These are phyloP conservation scores for Atta colombica DNA, from an alignment of 1,140 invertebrate species.

Conservation along the genomic window DNA sequence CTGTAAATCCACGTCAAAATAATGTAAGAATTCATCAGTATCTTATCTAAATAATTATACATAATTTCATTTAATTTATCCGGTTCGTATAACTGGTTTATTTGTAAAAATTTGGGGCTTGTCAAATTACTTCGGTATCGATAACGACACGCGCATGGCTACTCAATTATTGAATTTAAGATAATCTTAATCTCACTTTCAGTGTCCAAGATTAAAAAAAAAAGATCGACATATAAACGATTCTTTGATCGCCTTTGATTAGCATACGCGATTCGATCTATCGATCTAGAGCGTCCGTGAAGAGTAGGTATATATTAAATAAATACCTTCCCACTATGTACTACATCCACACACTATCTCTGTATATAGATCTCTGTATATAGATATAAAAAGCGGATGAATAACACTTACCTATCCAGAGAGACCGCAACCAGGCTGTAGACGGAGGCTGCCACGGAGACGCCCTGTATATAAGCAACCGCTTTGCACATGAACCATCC, in stretches of 20 bases:
- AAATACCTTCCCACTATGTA: background rate
- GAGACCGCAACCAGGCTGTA: conserved; percentile 97
- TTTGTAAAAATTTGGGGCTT: background rate
- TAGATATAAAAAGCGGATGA: conserved; percentile 26
- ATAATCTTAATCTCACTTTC: background rate
- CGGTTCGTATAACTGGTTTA: conserved; percentile 17
- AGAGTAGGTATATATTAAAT: background rate
- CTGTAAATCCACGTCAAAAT: background rate
- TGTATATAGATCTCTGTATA: background rate
- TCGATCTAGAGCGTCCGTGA: background rate
- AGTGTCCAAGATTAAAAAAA: background rate
- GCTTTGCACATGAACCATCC: conserved; percentile 98
- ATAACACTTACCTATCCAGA: conserved; percentile 93
- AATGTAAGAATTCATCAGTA: background rate
- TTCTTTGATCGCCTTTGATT: background rate
- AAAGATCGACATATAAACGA: background rate
- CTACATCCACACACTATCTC: background rate
- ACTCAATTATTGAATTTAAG: conserved; percentile 1
- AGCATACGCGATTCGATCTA: background rate
- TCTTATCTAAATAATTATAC: background rate
- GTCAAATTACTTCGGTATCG: background rate
- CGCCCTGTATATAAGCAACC: conserved; percentile 97
- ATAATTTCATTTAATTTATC: conserved; percentile 16
- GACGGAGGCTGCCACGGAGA: conserved; percentile 97
- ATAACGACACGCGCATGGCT: too few relatives aligned